Percentiles rank a stretch among this genome's conserved stretches.
These are phyloP conservation scores for Ctenodactylus gundi DNA, from an alignment of 2,113 vertebrate species.

Conservation along the genomic window DNA sequence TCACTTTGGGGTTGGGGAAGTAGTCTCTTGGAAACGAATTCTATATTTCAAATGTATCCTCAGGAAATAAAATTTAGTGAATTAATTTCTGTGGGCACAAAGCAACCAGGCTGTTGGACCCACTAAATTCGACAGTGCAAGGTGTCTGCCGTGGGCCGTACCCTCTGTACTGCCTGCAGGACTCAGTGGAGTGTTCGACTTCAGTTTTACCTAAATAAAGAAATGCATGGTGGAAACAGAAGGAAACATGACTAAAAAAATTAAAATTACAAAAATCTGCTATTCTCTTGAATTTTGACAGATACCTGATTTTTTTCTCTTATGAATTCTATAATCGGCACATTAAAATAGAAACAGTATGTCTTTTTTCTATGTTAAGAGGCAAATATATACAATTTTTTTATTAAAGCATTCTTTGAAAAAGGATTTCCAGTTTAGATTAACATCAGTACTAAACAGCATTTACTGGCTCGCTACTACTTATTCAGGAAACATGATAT, in stretches of 20 bases:
- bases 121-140: neutral
- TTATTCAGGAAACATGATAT: neutral
- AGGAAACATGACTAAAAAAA: neutral
- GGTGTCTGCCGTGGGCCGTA: neutral
- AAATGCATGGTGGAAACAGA: neutral
- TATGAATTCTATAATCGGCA: neutral
- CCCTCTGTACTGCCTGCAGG: neutral
- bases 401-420: neutral
- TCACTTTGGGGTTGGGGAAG: neutral
- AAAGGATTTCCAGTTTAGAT: neutral
- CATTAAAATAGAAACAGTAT: neutral
- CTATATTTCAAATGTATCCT: neutral
- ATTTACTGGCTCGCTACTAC: neutral
- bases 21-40: neutral
- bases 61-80: slow-evolving; percentile 2
- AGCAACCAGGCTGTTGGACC: neutral
- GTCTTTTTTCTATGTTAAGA: neutral
- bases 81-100: neutral
- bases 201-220: neutral
- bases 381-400: neutral
- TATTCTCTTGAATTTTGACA: neutral
- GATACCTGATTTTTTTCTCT: neutral
- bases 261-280: neutral
- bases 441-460: neutral
- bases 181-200: too few relatives aligned